A percentile compares a stretch with the other conserved stretches of the same genome.
phyloP scores from a whole-genome alignment of 2,113 vertebrate species.

The Corythornis vintsioides region DNA sequence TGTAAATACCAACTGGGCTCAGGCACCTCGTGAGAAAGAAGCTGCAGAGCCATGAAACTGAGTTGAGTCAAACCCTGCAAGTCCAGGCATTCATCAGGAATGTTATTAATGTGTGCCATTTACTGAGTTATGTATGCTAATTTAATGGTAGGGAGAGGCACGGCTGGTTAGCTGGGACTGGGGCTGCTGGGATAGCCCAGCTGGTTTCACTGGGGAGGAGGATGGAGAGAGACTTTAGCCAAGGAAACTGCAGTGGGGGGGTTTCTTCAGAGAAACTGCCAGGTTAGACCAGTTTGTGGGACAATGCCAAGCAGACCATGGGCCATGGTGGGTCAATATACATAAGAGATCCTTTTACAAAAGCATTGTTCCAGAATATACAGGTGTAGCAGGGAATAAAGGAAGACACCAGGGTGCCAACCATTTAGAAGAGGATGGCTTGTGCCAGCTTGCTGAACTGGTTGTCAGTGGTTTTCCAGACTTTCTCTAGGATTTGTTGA shows the following conservation, averaged over 20 bases:
- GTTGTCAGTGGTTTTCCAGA: fast-evolving
- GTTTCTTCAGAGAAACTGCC: not conserved
- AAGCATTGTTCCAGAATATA: not conserved
- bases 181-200: not conserved
- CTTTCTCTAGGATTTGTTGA: not conserved
- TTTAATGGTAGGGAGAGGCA: not conserved
- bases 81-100: not conserved
- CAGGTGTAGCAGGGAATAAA: not conserved
- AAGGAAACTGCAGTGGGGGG: not conserved
- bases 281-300: not conserved
- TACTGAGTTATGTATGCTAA: not conserved
- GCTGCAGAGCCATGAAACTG: not conserved
- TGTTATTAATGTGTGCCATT: not conserved
- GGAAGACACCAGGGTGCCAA: not conserved
- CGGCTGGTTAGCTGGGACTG: not conserved
- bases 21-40: not conserved
- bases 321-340: not conserved
- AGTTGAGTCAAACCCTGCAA: not conserved
- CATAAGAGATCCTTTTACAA: not conserved
- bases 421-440: not conserved
- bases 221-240: not conserved
- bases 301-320: not conserved
- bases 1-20: not conserved
- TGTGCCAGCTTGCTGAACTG: not conserved
- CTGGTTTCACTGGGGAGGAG: not conserved